Percentiles rank a stretch among this genome's conserved stretches.
Evolutionary conservation across 2,113 vertebrate genomes (phyloP).

Genomic region (Callipepla squamata): DNA sequence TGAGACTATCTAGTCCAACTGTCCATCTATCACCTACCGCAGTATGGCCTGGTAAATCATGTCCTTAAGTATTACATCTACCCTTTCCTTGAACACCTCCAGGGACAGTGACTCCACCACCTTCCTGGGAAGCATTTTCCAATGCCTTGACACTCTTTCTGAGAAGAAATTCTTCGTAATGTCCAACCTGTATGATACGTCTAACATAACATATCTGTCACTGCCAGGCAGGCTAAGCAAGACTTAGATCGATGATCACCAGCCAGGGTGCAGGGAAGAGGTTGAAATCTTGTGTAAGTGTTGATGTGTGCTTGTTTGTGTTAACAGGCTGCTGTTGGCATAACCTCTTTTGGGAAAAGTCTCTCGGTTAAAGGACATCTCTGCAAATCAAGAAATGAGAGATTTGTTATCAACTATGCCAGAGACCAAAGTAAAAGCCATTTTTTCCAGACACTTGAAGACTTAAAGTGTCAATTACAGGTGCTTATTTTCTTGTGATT

Average conservation of each 20-base stretch:
- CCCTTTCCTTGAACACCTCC: no score
- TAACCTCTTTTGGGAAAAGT: background rate
- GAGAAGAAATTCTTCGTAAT: no score
- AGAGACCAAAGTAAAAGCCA: background rate
- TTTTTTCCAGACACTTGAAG: background rate
- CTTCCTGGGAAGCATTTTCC: no score
- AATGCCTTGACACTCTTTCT: no score
- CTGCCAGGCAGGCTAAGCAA: background rate
- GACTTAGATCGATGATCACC: background rate
- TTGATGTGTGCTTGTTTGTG: background rate
- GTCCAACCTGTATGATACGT: background rate
- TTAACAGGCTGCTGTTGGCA: background rate
- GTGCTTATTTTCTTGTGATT: background rate
- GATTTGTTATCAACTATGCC: background rate
- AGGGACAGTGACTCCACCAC: no score
- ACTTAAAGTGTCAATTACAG: background rate
- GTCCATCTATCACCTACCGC: no score
- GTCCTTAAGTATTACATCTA: no score
- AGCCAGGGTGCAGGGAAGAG: background rate
- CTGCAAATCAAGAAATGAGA: background rate
- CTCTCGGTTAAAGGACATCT: background rate
- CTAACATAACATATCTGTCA: accelerated
- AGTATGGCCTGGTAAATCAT: no score
- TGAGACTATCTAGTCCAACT: no score
- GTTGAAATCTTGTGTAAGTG: background rate